Evolutionary conservation across 1,140 invertebrate genomes (phyloP).

Genomic region (Spodoptera litura): DNA sequence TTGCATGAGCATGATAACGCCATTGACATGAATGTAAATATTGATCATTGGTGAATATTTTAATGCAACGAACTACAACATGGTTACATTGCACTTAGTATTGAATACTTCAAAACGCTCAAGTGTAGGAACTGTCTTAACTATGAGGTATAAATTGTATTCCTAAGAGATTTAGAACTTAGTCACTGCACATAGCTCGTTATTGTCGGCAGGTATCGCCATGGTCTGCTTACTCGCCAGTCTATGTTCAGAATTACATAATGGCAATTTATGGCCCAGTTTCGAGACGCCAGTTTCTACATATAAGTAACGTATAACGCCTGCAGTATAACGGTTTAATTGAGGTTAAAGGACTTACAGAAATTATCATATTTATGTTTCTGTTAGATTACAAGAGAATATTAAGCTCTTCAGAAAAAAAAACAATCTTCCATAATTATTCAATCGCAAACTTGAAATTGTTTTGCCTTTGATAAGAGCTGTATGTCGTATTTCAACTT

Average conservation of each 20-base stretch:
- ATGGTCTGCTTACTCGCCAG: conserved; percentile 8
- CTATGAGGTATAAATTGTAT: background rate
- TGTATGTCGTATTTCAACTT: no score
- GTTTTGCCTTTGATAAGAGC: background rate
- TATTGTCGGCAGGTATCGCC: conserved; percentile 9
- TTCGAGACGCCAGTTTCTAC: conserved; percentile 1
- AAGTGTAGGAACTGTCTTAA: no score
- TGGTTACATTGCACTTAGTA: no score
- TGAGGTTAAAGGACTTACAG: no score
- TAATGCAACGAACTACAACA: conserved; percentile 8
- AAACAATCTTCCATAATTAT: no score
- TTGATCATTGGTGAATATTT: conserved; percentile 33
- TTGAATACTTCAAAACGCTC: no score
- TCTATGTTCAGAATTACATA: conserved; percentile 12
- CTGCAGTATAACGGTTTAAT: no score
- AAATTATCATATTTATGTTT: no score
- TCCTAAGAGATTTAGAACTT: background rate
- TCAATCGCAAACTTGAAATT: background rate
- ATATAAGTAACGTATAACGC: background rate
- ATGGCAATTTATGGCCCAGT: conserved; percentile 23
- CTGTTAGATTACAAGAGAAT: no score
- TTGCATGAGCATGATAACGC: conserved; percentile 59
- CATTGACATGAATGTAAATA: conserved; percentile 38
- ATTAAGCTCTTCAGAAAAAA: no score
- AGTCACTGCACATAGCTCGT: conserved; percentile 12